A percentile compares a stretch with the other conserved stretches of the same genome.
These are phyloP conservation scores for Geodia barretti DNA, from an alignment of 37 sponge, comb jelly and placozoan genomes.

Conservation along the genomic window DNA sequence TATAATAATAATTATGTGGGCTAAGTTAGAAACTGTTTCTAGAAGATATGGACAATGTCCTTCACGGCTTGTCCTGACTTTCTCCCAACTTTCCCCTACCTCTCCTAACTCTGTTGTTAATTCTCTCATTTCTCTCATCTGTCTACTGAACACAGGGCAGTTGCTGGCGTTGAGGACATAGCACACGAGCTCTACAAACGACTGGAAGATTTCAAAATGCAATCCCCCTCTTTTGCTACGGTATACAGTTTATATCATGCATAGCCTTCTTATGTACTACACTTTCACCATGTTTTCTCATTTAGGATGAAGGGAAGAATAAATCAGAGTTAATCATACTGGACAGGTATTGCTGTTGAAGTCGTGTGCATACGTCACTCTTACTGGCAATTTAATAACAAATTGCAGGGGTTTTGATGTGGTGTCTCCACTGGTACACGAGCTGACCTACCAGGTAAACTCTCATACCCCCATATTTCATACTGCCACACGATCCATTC, in stretches of 20 bases:
- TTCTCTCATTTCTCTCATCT: not conserved
- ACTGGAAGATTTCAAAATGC: slow-evolving; percentile 42
- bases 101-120: no score
- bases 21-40: no score
- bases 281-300: no score
- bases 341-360: slow-evolving; percentile 50
- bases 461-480: not conserved
- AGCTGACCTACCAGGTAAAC: slow-evolving; percentile 64
- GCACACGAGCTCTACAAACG: not conserved
- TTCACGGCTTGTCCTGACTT: no score
- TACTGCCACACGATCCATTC: not conserved
- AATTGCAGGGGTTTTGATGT: not conserved
- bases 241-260: no score
- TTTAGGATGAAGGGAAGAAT: slow-evolving; percentile 7
- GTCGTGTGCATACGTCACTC: no score
- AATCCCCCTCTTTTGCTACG: not conserved
- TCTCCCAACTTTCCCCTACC: no score
- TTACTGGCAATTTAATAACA: no score
- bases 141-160: not conserved
- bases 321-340: slow-evolving; percentile 64
- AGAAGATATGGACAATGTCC: no score
- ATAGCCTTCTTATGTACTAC: no score
- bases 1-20: no score
- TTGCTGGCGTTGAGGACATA: not conserved
- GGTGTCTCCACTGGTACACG: slow-evolving; percentile 74